Conservation (phyloP, 2,888 invertebrate genomes). For the Pantelozetes paolii region DNA sequence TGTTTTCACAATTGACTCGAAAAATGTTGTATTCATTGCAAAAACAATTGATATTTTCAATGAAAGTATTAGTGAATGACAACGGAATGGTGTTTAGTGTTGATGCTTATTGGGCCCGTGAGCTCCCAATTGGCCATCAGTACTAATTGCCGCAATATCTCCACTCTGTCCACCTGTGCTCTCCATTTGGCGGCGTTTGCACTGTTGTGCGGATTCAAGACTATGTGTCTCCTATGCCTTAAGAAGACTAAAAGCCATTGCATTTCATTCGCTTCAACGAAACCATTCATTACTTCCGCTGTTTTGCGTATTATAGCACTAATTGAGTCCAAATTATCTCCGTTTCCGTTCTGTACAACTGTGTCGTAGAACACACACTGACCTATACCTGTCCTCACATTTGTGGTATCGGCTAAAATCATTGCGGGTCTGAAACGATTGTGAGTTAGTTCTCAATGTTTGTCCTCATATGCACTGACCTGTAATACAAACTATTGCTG, state of each 20-base stretch:
- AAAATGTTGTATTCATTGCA: no score
- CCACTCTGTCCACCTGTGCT: slow-evolving; percentile 27
- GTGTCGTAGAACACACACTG: slow-evolving; percentile 38
- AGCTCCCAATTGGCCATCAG: slow-evolving; percentile 27
- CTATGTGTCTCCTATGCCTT: neutral
- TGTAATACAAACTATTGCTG: slow-evolving; percentile 20
- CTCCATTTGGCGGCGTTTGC: slow-evolving; percentile 13
- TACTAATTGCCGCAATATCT: neutral
- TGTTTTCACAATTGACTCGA: no score
- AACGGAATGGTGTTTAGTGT: slow-evolving; percentile 24
- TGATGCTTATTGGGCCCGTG: slow-evolving; percentile 26
- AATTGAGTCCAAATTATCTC: slow-evolving; percentile 37
- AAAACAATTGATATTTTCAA: no score
- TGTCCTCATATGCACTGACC: neutral
- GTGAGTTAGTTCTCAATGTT: neutral
- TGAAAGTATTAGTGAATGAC: neutral
- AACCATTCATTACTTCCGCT: neutral
- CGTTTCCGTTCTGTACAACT: slow-evolving; percentile 39
- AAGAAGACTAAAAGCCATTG: slow-evolving; percentile 31
- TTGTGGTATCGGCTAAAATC: neutral
- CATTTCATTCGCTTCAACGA: neutral
- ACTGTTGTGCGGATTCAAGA: slow-evolving; percentile 23
- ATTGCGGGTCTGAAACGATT: slow-evolving; percentile 35
- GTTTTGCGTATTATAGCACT: slow-evolving; percentile 27
- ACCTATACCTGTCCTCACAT: slow-evolving; percentile 29